A percentile compares a stretch with the other conserved stretches of the same genome.
phyloP scores from a whole-genome alignment of 2,113 vertebrate species.

The Haplotaxodon microlepis region DNA sequence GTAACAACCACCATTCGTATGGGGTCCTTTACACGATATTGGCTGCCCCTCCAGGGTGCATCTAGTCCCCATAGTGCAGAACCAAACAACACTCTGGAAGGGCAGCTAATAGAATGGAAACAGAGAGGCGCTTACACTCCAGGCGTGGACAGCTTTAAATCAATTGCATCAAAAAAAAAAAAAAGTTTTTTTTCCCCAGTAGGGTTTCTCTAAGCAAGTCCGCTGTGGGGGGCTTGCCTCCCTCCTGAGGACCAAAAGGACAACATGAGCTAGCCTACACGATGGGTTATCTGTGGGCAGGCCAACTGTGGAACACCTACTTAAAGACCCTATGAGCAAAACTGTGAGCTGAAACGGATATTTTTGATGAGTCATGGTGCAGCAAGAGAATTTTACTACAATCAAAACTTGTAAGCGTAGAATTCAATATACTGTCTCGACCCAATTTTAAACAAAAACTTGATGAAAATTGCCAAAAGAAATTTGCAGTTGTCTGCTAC shows the following conservation, averaged over 20 bases:
- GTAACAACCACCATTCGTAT: neutral
- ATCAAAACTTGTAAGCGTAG: neutral
- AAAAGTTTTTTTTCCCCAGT: neutral
- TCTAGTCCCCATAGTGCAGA: neutral
- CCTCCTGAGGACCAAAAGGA: neutral
- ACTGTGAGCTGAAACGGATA: rapidly evolving
- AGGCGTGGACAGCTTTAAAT: neutral
- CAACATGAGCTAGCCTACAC: neutral
- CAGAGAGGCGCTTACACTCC: neutral
- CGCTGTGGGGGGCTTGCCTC: neutral
- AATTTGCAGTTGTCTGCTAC: neutral
- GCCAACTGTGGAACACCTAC: neutral
- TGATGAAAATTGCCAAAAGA: neutral
- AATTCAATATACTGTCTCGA: neutral
- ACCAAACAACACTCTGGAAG: neutral
- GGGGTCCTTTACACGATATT: neutral
- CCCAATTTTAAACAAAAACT: neutral
- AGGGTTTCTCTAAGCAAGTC: neutral
- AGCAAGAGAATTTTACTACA: neutral
- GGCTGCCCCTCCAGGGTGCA: neutral
- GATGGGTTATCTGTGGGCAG: neutral
- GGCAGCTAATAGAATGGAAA: neutral
- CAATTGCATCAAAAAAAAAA: no score
- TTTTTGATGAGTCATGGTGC: neutral
- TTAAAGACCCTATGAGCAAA: neutral